Conservation (phyloP, 2,888 invertebrate species). For the Osmoderma eremita region DNA sequence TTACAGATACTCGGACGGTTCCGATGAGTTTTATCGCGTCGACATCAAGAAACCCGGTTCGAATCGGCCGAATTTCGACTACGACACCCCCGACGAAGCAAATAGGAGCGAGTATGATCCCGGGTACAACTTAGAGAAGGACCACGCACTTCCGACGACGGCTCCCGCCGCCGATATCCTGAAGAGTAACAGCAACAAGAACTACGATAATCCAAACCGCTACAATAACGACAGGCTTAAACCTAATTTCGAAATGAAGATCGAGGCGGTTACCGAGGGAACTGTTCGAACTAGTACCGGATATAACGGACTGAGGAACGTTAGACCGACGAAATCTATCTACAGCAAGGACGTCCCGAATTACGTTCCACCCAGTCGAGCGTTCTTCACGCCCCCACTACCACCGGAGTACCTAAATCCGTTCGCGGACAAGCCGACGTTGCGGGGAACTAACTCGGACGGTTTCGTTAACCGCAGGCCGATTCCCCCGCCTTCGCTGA, state of each 20-base stretch:
- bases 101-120: conserved; percentile 53
- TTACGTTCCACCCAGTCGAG: conserved; percentile 83
- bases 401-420: conserved; percentile 87
- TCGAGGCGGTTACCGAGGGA: conserved; percentile 59
- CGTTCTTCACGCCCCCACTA: conserved; percentile 81
- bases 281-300: conserved; percentile 61
- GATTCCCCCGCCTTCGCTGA: conserved; percentile 84
- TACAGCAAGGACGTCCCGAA: conserved; percentile 79
- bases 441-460: conserved; percentile 74
- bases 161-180: conserved; percentile 82
- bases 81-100: conserved; percentile 49
- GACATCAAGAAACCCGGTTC: conserved; percentile 58
- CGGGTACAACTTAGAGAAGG: conserved; percentile 77
- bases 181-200: conserved; percentile 80
- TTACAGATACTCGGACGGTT: conserved; percentile 63
- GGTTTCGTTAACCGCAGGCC: conserved; percentile 78
- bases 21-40: conserved; percentile 62
- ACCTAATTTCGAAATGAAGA: conserved; percentile 55
- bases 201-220: conserved; percentile 77
- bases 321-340: conserved; percentile 70
- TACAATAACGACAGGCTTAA: conserved; percentile 64
- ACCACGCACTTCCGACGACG: conserved; percentile 79
- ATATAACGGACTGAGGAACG: conserved; percentile 71
- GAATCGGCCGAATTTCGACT: conserved; percentile 43
- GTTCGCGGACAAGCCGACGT: conserved; percentile 88